Evolutionary conservation across 2,888 invertebrate genomes (phyloP).

Genomic region (Cheilosia soror): DNA sequence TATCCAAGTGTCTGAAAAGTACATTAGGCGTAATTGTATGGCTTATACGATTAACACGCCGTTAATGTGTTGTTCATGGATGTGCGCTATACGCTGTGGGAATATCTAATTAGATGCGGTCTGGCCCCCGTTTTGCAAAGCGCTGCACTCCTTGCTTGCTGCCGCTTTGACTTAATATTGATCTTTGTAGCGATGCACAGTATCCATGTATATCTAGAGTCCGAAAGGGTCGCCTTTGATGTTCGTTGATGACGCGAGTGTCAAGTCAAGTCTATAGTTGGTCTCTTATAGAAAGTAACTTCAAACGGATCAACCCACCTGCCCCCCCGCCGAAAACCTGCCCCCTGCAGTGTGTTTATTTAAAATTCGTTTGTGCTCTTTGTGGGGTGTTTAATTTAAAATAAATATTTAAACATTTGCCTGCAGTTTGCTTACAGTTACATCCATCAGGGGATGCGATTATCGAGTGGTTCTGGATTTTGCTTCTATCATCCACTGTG

Average conservation of each 20-base stretch:
- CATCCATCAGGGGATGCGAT: slow-evolving; percentile 6
- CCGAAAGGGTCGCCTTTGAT: slow-evolving; percentile 62
- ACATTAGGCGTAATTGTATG: slow-evolving; percentile 71
- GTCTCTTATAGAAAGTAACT: slow-evolving; percentile 31
- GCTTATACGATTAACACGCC: slow-evolving; percentile 74
- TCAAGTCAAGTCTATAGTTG: slow-evolving; percentile 31
- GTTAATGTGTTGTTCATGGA: slow-evolving; percentile 74
- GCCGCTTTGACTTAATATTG: slow-evolving; percentile 63
- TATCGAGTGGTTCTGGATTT: not conserved
- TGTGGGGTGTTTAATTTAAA: slow-evolving; percentile 55
- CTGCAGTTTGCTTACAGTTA: slow-evolving; percentile 13
- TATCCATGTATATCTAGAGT: not conserved
- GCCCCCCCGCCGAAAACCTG: slow-evolving; percentile 13
- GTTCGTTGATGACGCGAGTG: slow-evolving; percentile 58
- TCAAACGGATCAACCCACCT: slow-evolving; percentile 52
- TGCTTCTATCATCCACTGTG: not conserved
- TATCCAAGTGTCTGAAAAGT: slow-evolving; percentile 44
- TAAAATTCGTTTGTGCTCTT: slow-evolving; percentile 40
- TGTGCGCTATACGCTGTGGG: slow-evolving; percentile 66
- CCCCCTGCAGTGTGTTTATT: slow-evolving; percentile 31
- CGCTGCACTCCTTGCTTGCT: slow-evolving; percentile 19
- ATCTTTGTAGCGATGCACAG: slow-evolving; percentile 45
- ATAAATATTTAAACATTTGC: slow-evolving; percentile 70
- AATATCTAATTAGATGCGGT: slow-evolving; percentile 66
- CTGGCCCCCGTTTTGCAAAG: slow-evolving; percentile 23